Evolutionary conservation across 1,140 invertebrate genomes (phyloP).

Genomic region (Notospermus geniculatus): DNA sequence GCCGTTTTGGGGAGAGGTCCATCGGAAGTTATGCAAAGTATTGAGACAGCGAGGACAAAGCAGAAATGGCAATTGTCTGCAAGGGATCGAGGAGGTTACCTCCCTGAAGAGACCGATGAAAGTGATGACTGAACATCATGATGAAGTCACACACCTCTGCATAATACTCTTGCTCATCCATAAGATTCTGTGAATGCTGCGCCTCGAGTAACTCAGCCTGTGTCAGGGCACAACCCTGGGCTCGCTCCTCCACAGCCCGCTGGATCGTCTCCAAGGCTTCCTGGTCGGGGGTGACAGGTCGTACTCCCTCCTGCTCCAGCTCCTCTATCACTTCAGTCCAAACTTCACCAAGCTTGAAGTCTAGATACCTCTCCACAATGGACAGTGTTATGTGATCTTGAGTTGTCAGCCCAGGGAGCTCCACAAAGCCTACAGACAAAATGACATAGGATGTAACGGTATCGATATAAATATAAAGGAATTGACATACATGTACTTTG

Average conservation of each 20-base stretch:
- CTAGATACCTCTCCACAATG: constrained; percentile 55
- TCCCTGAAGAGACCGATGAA: too few species aligned
- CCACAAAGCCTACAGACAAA: constrained; percentile 44
- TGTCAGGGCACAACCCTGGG: constrained; percentile 42
- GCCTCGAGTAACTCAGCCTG: constrained; percentile 51
- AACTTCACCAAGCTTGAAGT: constrained; percentile 57
- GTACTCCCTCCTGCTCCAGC: constrained; percentile 44
- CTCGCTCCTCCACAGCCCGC: constrained; percentile 46
- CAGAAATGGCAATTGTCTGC: too few species aligned
- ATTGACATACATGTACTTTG: too few species aligned
- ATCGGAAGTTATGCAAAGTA: too few species aligned
- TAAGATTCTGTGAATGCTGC: constrained; percentile 43
- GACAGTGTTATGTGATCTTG: constrained; percentile 55
- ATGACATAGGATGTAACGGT: too few species aligned
- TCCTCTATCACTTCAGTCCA: constrained; percentile 54
- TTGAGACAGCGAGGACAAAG: too few species aligned
- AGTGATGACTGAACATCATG: not conserved
- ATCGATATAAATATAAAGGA: too few species aligned
- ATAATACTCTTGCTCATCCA: constrained; percentile 55
- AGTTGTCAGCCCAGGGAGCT: constrained; percentile 50
- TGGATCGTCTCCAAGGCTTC: constrained; percentile 53
- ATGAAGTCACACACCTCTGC: constrained; percentile 39
- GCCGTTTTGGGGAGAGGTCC: too few species aligned
- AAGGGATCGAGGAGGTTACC: too few species aligned
- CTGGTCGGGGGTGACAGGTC: constrained; percentile 52